Evolutionary conservation across 2,888 invertebrate species (phyloP).

Genomic region (Acronicta aceris): DNA sequence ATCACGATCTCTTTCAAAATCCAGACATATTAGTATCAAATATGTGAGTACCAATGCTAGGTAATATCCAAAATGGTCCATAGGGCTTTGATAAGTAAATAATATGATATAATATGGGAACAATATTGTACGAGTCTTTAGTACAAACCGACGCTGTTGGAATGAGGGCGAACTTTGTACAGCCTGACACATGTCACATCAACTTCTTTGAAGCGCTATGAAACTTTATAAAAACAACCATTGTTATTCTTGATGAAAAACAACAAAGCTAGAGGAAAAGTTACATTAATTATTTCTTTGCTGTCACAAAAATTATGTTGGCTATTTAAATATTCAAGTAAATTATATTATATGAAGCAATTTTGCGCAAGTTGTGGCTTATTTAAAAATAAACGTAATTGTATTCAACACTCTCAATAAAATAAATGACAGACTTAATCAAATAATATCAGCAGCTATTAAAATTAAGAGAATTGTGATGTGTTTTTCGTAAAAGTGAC

Average conservation of each 20-base stretch:
- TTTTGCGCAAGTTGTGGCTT: not conserved
- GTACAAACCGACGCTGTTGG: conserved; percentile 1
- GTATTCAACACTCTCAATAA: conserved; percentile 8
- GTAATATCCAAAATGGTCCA: no score
- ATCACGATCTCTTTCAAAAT: no score
- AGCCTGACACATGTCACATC: conserved; percentile 19
- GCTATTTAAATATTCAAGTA: not conserved
- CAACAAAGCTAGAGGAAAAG: conserved; percentile 4
- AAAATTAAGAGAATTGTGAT: conserved; percentile 34
- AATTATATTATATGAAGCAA: not conserved
- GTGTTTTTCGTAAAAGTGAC: conserved; percentile 43
- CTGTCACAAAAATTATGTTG: not conserved
- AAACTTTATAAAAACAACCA: conserved; percentile 14
- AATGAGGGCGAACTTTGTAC: conserved; percentile 10
- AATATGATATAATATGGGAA: not conserved
- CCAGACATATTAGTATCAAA: no score
- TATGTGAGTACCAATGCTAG: no score
- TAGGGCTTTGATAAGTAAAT: no score
- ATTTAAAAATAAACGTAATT: conserved; percentile 18
- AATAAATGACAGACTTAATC: conserved; percentile 30
- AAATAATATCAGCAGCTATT: conserved; percentile 31
- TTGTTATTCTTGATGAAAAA: conserved; percentile 36
- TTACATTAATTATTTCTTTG: conserved; percentile 3
- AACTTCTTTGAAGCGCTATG: conserved; percentile 25
- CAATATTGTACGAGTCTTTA: conserved; percentile 1